Percentiles rank a stretch among this genome's conserved stretches.
Conservation (phyloP, 2,888 invertebrate genomes). For the Cheilosia pagana region DNA sequence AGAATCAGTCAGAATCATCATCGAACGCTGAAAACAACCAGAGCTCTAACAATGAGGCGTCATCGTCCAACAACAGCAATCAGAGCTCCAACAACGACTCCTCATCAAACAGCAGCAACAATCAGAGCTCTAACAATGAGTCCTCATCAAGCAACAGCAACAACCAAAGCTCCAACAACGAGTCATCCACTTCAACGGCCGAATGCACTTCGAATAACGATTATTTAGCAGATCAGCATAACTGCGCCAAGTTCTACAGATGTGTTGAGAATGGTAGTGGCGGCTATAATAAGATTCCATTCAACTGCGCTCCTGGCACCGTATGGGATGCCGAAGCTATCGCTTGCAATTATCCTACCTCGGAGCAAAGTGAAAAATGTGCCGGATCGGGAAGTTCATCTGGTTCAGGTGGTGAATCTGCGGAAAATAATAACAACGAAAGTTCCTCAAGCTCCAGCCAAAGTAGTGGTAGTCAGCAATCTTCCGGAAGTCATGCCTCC, state of each 20-base stretch:
- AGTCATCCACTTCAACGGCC: slow-evolving; percentile 39
- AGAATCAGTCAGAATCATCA: slow-evolving; percentile 44
- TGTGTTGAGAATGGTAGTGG: slow-evolving; percentile 87
- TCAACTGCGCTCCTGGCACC: slow-evolving; percentile 87
- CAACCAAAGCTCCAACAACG: slow-evolving; percentile 62
- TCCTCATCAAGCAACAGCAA: slow-evolving; percentile 21
- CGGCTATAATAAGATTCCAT: slow-evolving; percentile 86
- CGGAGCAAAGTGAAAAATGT: slow-evolving; percentile 80
- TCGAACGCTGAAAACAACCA: slow-evolving; percentile 46
- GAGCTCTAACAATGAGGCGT: too few species aligned
- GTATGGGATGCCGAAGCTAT: slow-evolving; percentile 85
- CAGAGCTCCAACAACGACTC: slow-evolving; percentile 65
- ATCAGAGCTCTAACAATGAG: slow-evolving; percentile 41
- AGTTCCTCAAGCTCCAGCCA: slow-evolving; percentile 9
- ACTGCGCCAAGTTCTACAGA: slow-evolving; percentile 88
- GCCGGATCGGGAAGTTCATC: slow-evolving; percentile 39
- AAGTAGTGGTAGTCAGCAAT: slow-evolving; percentile 23
- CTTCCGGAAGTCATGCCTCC: slow-evolving; percentile 25
- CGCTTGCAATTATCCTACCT: slow-evolving; percentile 81
- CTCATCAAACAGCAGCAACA: slow-evolving; percentile 45
- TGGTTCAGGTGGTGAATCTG: not conserved
- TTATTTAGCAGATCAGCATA: slow-evolving; percentile 82
- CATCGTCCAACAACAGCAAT: slow-evolving; percentile 26
- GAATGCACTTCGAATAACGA: slow-evolving; percentile 83
- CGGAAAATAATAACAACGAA: slow-evolving; percentile 7